Evolutionary conservation across 2,113 vertebrate genomes (phyloP).

Genomic region (Riparia riparia): DNA sequence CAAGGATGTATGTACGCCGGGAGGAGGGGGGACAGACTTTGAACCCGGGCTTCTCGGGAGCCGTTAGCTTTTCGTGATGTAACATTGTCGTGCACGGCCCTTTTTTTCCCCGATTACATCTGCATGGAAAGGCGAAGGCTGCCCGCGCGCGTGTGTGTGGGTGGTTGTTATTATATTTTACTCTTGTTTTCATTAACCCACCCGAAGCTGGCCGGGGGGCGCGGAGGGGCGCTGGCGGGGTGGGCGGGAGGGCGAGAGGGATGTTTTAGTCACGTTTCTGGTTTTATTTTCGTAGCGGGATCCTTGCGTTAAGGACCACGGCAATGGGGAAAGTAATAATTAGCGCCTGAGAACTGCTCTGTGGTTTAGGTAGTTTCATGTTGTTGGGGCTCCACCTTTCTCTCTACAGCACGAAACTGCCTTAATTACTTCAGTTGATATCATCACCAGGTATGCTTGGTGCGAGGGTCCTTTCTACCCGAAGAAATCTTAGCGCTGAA

Average conservation of each 20-base stretch:
- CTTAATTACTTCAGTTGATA: slow-evolving; percentile 96
- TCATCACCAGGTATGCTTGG: slow-evolving; percentile 82
- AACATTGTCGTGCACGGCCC: not conserved
- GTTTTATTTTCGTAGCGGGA: slow-evolving; percentile 68
- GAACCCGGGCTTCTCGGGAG: slow-evolving; percentile 32
- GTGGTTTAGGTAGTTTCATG: slow-evolving; percentile 99
- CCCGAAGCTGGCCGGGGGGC: not conserved
- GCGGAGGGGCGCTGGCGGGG: slow-evolving; percentile 10
- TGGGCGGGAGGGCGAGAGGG: not conserved
- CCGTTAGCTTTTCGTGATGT: slow-evolving; percentile 13
- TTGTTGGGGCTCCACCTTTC: slow-evolving; percentile 96
- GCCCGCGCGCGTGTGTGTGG: not conserved
- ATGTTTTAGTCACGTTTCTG: slow-evolving; percentile 47
- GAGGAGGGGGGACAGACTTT: slow-evolving; percentile 25
- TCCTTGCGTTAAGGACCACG: slow-evolving; percentile 65
- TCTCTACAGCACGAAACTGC: slow-evolving; percentile 98
- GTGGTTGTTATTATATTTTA: slow-evolving; percentile 6
- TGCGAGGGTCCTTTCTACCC: slow-evolving; percentile 43
- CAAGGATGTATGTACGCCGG: not conserved
- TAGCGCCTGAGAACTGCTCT: slow-evolving; percentile 86
- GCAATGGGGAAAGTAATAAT: slow-evolving; percentile 63
- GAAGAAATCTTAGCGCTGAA: slow-evolving; percentile 54
- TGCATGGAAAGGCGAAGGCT: slow-evolving; percentile 7
- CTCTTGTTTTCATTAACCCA: slow-evolving; percentile 7
- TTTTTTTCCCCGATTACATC: not conserved